Conservation (phyloP, 2,888 invertebrate species). For the Pseudolycoriella hygida region DNA sequence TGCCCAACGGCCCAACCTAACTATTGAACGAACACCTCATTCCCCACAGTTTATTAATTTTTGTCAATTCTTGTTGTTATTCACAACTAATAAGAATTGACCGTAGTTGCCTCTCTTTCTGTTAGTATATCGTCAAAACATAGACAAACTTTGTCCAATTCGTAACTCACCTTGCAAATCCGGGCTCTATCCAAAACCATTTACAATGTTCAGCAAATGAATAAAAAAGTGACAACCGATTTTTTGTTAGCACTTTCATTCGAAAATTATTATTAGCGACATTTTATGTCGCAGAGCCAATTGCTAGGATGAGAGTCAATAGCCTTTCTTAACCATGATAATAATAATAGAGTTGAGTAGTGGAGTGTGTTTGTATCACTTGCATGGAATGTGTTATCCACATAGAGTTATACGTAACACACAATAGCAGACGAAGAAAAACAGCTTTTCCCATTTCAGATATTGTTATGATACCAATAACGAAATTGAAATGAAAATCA, state of each 20-base stretch:
- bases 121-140: no score
- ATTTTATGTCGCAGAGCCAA: not conserved
- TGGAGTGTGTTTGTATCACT: no score
- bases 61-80: no score
- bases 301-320: not conserved
- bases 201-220: no score
- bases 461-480: slow-evolving; percentile 1
- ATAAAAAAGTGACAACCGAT: not conserved
- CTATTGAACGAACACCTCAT: no score
- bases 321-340: not conserved
- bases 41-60: no score
- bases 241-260: not conserved
- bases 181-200: no score
- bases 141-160: no score
- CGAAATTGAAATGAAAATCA: slow-evolving; percentile 1
- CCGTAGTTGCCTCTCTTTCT: no score
- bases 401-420: not conserved
- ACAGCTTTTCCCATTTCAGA: not conserved
- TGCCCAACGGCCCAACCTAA: no score
- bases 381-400: not conserved
- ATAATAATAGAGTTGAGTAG: not conserved
- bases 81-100: no score
- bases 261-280: not conserved
- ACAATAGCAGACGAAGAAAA: not conserved
- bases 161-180: no score